Evolutionary conservation across 2,113 vertebrate genomes (phyloP).

Genomic region (Tyto alba): DNA sequence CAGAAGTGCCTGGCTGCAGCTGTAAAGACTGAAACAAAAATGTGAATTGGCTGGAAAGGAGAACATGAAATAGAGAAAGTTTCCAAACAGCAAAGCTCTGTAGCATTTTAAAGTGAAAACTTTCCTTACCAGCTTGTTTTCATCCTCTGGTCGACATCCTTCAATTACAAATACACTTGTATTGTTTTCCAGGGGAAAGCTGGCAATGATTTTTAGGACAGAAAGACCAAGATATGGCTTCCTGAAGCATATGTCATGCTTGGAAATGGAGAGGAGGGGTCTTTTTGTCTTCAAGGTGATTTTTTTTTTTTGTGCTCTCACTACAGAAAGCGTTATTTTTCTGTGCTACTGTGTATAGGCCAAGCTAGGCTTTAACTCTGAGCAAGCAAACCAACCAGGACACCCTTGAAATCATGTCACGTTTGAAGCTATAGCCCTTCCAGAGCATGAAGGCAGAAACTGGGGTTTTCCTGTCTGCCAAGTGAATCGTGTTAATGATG

Average conservation of each 20-base stretch:
- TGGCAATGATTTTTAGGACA: not conserved
- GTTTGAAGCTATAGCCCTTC: not conserved
- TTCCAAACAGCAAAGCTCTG: not conserved
- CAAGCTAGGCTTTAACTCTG: not conserved
- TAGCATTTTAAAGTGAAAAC: not conserved
- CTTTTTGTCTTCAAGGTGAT: not conserved
- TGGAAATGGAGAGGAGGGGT: not conserved
- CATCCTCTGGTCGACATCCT: not conserved
- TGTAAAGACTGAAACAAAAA: not conserved
- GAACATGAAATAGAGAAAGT: constrained; percentile 2
- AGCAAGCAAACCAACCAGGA: not conserved
- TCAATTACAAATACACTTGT: not conserved
- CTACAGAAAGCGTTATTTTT: not conserved
- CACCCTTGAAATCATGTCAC: not conserved
- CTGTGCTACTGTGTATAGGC: not conserved
- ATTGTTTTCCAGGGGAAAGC: not conserved
- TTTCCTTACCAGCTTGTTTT: not conserved
- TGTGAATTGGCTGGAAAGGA: not conserved
- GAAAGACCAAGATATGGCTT: not conserved
- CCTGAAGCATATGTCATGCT: not conserved
- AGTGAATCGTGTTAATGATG: not conserved
- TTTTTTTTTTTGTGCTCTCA: not conserved
- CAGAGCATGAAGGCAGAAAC: not conserved
- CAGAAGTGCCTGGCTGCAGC: constrained; percentile 28
- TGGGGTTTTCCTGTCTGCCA: not conserved